Evolutionary conservation across 2,888 invertebrate genomes (phyloP).

Genomic region (Dermolepida albohirtum): DNA sequence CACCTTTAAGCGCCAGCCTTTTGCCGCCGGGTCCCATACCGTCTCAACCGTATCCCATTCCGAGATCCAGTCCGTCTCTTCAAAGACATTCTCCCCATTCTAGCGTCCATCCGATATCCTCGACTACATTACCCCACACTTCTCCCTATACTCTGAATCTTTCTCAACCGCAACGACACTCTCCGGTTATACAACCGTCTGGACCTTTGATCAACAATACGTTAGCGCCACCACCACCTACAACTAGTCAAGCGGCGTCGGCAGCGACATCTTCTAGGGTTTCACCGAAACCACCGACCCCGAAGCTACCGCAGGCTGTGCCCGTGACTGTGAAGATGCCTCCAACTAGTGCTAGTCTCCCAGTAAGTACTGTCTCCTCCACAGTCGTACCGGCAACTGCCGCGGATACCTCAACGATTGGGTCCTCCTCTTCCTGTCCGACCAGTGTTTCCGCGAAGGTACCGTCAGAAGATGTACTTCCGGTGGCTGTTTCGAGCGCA

Average conservation of each 20-base stretch:
- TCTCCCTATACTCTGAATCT: slow-evolving; percentile 59
- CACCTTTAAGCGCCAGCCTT: slow-evolving; percentile 57
- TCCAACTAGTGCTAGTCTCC: slow-evolving; percentile 46
- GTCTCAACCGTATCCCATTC: slow-evolving; percentile 49
- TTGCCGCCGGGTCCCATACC: slow-evolving; percentile 56
- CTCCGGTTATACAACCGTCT: slow-evolving; percentile 64
- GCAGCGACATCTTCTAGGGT: slow-evolving; percentile 52
- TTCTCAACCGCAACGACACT: slow-evolving; percentile 59
- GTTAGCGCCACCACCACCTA: slow-evolving; percentile 48
- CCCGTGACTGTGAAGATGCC: slow-evolving; percentile 43
- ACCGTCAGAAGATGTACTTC: slow-evolving; percentile 41
- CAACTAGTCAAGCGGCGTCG: slow-evolving; percentile 53
- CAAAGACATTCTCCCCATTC: slow-evolving; percentile 68
- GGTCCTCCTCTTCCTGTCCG: slow-evolving; percentile 32
- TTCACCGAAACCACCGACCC: slow-evolving; percentile 58
- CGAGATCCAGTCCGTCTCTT: slow-evolving; percentile 69
- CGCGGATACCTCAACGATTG: slow-evolving; percentile 35
- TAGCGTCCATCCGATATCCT: slow-evolving; percentile 53
- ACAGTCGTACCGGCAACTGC: slow-evolving; percentile 47
- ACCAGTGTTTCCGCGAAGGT: slow-evolving; percentile 41
- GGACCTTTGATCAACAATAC: slow-evolving; percentile 60
- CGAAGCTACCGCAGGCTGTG: slow-evolving; percentile 50
- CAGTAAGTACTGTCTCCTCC: slow-evolving; percentile 49
- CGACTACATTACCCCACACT: slow-evolving; percentile 50
- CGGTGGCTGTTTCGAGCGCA: slow-evolving; percentile 55